Evolutionary conservation across 2,797 vertebrate species (phyloP), one percentile per base, ranked within the genome.

Genomic region (Acanthurus leucopareius): DNA sequence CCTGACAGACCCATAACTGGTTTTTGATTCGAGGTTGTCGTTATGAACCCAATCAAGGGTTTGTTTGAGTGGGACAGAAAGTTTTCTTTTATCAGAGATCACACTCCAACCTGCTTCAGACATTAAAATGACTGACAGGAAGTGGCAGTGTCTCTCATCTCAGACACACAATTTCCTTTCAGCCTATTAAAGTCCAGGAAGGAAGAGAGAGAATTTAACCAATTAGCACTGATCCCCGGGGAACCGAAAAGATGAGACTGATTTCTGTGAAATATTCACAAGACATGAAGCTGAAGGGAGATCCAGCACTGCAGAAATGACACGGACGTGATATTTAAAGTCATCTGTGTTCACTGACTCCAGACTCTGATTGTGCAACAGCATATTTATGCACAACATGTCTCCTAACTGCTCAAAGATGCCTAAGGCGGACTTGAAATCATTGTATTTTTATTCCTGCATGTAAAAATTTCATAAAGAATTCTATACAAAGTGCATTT

Each of bases 171-270:
- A 75, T 47, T 63, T 80, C 68, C 80, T 82, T 53, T 68, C 13
- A 48, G 44, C 35, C 69, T 49, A 81, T 85, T 79, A 61, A 73
- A 83, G 79, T 45, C 22, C 69, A 28, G 64, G 74, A 74, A 79
- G 60, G 66, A 82, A 77, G 20, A 47, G 11, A 19, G 22, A 66
- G 38, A 82, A 69, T 52, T 75, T 57, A 15, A 71, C 83, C 74
- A 81, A 80, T 86, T 77, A 80, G 51, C 14, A 4, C 51, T 8
- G 28, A 64, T 79, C 78, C 45, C 69, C 7, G 25, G 47, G 60
- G 77, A 56, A 47, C 14, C 38, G 4, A 32, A 32, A 32, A 32
- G 28, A 32, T 32, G 28, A 32, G 28, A 32, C 28, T 32, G 28
- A 32, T 32, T 70, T 69, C 28, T 53, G 47, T 19, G 45, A 53